Base-by-base conservation (phyloP, 2,797 vertebrate species). In the Tauraco hartlaubi region DNA sequence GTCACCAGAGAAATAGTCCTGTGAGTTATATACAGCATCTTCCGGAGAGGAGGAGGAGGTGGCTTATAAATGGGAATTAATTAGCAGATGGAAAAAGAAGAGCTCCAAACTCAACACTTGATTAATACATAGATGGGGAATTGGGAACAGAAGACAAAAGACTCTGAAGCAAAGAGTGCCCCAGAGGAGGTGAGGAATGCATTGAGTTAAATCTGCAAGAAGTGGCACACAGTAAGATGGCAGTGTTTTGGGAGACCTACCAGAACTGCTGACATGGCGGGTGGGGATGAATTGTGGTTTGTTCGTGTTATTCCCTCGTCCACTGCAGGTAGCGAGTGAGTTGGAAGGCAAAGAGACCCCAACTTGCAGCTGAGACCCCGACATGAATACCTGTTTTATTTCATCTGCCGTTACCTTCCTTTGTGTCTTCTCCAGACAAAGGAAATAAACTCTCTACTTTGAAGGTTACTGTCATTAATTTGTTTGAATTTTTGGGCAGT, bases 41-140 rank as follows among this genome's bases (percentile, higher is more conserved):
- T 86, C 33, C 77, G 69, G 51, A 68, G 87, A 28, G 74, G 83
- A 86, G 71, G 51, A 85, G 76, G 56, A 46, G 78, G 69, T 15
- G 46, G 61, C 25, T 92, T 49, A 13, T 54, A 7, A 1, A 20
- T 39, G 44, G 22, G 63, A 55, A 16, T 87, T 89, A 62, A 89
- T 94, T 62, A 95, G 26, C 62, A 78, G 91, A 69, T 87, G 81
- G 89, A 69, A 82, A 92, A 91, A 79, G 5, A 23, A 55, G 31
- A 91, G 39, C 62, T 91, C 51, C 66, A 86, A 61, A 39, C 25
- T 84, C 58, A 43, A 3, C 23, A 9, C 15, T 83, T 41, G 90
- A 20, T 90, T 63, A 77, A 77, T 64, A 6, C 28, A 5, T 4
- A 25, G 75, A 10, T 0, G 0, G 23, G 21, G 26, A 82, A 25